Conservation (phyloP, 1,140 invertebrate genomes). For the Ips typographus region DNA sequence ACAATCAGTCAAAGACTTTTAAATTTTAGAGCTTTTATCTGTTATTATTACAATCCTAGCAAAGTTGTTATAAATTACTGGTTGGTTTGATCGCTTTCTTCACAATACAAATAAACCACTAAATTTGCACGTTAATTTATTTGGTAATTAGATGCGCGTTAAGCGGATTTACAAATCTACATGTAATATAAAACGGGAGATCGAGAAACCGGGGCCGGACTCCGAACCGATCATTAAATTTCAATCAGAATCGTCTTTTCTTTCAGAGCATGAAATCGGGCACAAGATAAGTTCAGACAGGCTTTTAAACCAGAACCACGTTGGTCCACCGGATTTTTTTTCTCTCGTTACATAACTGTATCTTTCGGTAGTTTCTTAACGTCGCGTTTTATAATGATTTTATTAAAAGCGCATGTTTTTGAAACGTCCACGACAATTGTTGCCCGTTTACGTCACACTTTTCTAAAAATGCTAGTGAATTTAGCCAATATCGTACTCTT, state of each 20-base stretch:
- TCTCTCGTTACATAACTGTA: conserved; percentile 8
- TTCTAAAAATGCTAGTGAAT: not conserved
- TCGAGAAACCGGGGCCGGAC: not conserved
- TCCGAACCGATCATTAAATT: conserved; percentile 1
- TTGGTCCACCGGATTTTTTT: not conserved
- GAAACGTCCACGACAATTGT: not conserved
- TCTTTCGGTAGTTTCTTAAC: conserved; percentile 8
- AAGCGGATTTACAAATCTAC: too few species aligned
- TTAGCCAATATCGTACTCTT: too few species aligned
- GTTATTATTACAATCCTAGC: too few species aligned
- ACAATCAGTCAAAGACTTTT: too few species aligned
- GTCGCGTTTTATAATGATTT: not conserved
- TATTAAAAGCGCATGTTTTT: not conserved
- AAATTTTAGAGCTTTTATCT: too few species aligned
- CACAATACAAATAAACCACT: too few species aligned
- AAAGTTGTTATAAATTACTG: too few species aligned
- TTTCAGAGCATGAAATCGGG: conserved; percentile 11
- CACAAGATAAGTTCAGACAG: conserved; percentile 10
- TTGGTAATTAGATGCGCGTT: too few species aligned
- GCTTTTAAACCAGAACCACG: conserved; percentile 6
- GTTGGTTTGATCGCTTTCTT: too few species aligned
- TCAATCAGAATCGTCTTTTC: not conserved
- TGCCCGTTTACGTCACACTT: not conserved
- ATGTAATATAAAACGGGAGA: too few species aligned
- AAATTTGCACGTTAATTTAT: too few species aligned